Conservation (phyloP, 2,888 invertebrate species). For the Leucophora obtusa region DNA sequence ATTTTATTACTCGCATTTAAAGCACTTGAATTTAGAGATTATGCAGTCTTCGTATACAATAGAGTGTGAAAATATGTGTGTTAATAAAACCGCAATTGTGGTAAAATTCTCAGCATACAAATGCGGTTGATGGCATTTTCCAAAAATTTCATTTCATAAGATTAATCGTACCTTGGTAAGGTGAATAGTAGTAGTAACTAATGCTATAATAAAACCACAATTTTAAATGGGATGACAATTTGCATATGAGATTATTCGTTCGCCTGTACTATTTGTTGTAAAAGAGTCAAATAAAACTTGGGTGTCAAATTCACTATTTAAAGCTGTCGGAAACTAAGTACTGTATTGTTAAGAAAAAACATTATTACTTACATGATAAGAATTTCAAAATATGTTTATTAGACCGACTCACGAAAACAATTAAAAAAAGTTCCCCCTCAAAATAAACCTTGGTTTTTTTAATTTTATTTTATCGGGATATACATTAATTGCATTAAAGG, state of each 20-base stretch:
- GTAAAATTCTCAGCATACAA: constrained; percentile 57
- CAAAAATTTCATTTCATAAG: constrained; percentile 22
- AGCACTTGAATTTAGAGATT: constrained; percentile 51
- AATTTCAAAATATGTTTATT: no score
- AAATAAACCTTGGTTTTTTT: no score
- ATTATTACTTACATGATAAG: no score
- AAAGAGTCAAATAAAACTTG: no score
- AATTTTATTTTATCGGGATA: no score
- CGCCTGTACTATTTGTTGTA: background rate
- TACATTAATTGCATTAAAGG: no score
- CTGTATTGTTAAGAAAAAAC: no score
- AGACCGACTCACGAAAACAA: no score
- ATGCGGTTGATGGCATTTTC: constrained; percentile 41
- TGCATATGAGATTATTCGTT: constrained; percentile 37
- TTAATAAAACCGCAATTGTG: constrained; percentile 57
- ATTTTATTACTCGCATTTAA: constrained; percentile 45
- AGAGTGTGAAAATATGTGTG: constrained; percentile 17
- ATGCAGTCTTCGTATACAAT: constrained; percentile 39
- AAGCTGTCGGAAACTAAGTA: no score
- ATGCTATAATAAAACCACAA: constrained; percentile 49
- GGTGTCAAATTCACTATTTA: no score
- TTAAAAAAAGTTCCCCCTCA: no score
- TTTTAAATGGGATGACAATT: constrained; percentile 56
- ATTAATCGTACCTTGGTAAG: constrained; percentile 50
- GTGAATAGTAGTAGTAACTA: constrained; percentile 23